Evolutionary conservation across 2,888 invertebrate species (phyloP).

Genomic region (Brachyopa scutellaris): DNA sequence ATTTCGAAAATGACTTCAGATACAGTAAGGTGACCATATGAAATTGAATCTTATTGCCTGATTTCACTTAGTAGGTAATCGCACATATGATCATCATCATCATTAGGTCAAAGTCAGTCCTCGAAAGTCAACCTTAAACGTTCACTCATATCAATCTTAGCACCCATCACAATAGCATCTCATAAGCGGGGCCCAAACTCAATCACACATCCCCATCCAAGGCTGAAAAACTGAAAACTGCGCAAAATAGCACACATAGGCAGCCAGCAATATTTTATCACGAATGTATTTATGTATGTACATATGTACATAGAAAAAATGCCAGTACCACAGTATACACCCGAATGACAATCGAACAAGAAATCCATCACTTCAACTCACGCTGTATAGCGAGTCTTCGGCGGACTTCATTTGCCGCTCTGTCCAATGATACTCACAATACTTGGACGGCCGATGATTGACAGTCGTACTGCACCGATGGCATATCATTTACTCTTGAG

Average conservation of each 20-base stretch:
- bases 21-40: no score
- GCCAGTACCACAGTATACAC: slow-evolving; percentile 3
- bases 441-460: slow-evolving; percentile 44
- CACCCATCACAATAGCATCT: slow-evolving; percentile 20
- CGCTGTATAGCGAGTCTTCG: slow-evolving; percentile 53
- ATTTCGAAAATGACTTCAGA: no score
- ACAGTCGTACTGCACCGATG: slow-evolving; percentile 53
- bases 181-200: slow-evolving; percentile 20
- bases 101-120: slow-evolving; percentile 19
- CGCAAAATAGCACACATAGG: slow-evolving; percentile 3
- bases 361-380: slow-evolving; percentile 64
- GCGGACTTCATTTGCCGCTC: slow-evolving; percentile 61
- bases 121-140: not conserved
- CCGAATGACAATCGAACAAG: slow-evolving; percentile 57
- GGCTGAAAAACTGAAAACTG: slow-evolving; percentile 16
- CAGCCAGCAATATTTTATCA: slow-evolving; percentile 8
- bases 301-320: not conserved
- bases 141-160: not conserved
- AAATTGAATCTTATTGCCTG: no score
- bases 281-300: not conserved
- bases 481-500: slow-evolving; percentile 45
- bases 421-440: slow-evolving; percentile 45
- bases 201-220: slow-evolving; percentile 30
- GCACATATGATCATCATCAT: not conserved
- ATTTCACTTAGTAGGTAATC: no score